These are phyloP conservation scores for Andrena flavipes DNA, from an alignment of 2,888 invertebrate species.

Conservation along the genomic window DNA sequence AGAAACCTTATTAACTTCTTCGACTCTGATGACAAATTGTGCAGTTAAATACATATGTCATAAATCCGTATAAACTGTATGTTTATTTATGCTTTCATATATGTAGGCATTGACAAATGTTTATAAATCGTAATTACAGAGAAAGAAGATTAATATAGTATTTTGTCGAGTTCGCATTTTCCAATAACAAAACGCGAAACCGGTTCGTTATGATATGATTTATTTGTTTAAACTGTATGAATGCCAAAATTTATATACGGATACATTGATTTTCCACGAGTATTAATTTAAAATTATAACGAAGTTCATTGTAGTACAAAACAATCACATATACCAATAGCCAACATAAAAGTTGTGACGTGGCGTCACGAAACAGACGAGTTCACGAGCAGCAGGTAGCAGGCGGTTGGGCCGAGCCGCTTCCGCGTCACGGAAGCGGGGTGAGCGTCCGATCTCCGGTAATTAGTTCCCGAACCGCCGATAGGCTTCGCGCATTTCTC, in stretches of 20 bases:
- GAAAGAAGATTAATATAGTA: constrained; percentile 1
- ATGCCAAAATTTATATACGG: constrained; percentile 14
- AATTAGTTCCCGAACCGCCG: too few species aligned
- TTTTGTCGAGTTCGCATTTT: not conserved
- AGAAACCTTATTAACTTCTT: too few species aligned
- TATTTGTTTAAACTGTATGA: constrained; percentile 22
- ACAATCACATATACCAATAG: constrained; percentile 2
- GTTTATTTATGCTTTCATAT: not conserved
- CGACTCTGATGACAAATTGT: not conserved
- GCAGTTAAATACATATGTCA: not conserved
- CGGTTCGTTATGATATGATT: constrained; percentile 12
- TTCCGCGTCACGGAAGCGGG: too few species aligned
- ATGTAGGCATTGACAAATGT: not conserved
- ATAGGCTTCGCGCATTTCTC: too few species aligned
- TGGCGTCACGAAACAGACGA: too few species aligned
- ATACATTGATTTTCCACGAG: constrained; percentile 8
- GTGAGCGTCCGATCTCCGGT: too few species aligned
- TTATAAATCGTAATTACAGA: constrained; percentile 3
- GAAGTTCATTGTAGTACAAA: not conserved
- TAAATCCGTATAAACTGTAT: not conserved
- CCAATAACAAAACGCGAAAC: not conserved
- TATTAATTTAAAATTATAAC: constrained; percentile 21
- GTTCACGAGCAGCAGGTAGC: too few species aligned
- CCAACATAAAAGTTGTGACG: not conserved
- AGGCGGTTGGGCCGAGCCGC: too few species aligned